Evolutionary conservation across 1,140 invertebrate species (phyloP), one percentile per base, ranked within the genome.

Genomic region (Drosophila albomicans): DNA sequence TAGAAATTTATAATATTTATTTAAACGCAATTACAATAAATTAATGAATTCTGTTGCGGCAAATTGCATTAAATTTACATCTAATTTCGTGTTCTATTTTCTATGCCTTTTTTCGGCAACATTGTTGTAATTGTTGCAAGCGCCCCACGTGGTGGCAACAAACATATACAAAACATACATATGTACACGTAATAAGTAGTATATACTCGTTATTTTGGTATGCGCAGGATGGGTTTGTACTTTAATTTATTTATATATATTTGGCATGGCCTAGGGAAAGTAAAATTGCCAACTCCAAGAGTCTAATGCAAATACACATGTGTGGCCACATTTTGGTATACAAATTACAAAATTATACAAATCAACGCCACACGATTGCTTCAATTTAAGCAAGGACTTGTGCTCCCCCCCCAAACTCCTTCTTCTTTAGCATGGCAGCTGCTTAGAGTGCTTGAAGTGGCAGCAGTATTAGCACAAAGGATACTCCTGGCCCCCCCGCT

Each of bases 301-400:
- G 41, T 57, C 62, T 75, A 65, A 78, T 62, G 51, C 68, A 45
- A 57, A 52, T 49, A 68, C 79, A 78, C 79, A 78, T 88, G 84
- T 89, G 85, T 84, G 85, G 84, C 84, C 74, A 89, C 85, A 78
- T 75, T 79, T 72, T 73, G 85, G 85, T 89, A 89, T 89, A 89
- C 85, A 89, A 89, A 89, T 89, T 89, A 89, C 85, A 79, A 89
- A 89, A 89, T 89, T 89, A 89, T 89, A 89, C 85, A 89, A 89
- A 89, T 89, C 85, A 89, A 89, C 84, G 86, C 65, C 78, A 70
- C 71, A 89, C 85, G 89, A 89, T 89, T 89, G 85, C 85, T 85
- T 81, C 85, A 89, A 89, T 89, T 89, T 87, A 89, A 84, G n/a
- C 16, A 6, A 67, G 61, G 54, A 41, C 41, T 43, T 43, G 41